phyloP scores from a whole-genome alignment of 2,113 vertebrate genomes.

The Corythornis cristatus region DNA sequence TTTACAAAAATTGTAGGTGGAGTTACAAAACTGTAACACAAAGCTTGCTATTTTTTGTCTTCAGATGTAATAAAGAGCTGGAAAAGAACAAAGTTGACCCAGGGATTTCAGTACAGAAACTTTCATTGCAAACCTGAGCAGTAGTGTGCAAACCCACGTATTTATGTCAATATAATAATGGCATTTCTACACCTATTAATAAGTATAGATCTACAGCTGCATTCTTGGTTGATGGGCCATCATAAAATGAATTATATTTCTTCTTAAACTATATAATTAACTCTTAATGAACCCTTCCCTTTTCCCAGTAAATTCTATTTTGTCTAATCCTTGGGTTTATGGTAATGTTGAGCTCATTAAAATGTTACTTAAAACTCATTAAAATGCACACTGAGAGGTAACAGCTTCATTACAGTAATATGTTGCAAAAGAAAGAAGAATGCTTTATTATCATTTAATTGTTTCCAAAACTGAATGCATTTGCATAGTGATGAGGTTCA shows the following conservation, averaged over 20 bases:
- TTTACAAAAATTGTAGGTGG: slow-evolving; percentile 42
- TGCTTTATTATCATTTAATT: slow-evolving; percentile 91
- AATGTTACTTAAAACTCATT: slow-evolving; percentile 96
- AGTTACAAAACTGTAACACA: slow-evolving; percentile 18
- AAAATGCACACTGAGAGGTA: slow-evolving; percentile 91
- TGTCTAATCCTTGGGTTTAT: slow-evolving; percentile 87
- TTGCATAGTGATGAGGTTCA: slow-evolving; percentile 86
- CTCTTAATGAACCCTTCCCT: slow-evolving; percentile 86
- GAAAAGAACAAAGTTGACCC: slow-evolving; percentile 55
- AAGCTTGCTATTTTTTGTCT: slow-evolving; percentile 39
- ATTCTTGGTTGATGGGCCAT: slow-evolving; percentile 55
- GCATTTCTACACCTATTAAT: slow-evolving; percentile 65
- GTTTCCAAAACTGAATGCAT: slow-evolving; percentile 88
- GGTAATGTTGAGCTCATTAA: slow-evolving; percentile 94
- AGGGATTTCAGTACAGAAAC: slow-evolving; percentile 40
- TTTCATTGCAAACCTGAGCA: slow-evolving; percentile 39
- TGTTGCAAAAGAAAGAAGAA: slow-evolving; percentile 86
- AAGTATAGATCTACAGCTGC: slow-evolving; percentile 46
- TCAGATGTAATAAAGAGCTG: slow-evolving; percentile 36
- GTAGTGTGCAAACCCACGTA: not conserved
- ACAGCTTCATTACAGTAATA: slow-evolving; percentile 93
- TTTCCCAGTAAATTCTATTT: slow-evolving; percentile 85
- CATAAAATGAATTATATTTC: slow-evolving; percentile 75
- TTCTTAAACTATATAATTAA: slow-evolving; percentile 88
- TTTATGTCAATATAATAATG: slow-evolving; percentile 69